These are phyloP conservation scores for Aphidius ervi DNA, from an alignment of 1,140 invertebrate species.

Conservation along the genomic window DNA sequence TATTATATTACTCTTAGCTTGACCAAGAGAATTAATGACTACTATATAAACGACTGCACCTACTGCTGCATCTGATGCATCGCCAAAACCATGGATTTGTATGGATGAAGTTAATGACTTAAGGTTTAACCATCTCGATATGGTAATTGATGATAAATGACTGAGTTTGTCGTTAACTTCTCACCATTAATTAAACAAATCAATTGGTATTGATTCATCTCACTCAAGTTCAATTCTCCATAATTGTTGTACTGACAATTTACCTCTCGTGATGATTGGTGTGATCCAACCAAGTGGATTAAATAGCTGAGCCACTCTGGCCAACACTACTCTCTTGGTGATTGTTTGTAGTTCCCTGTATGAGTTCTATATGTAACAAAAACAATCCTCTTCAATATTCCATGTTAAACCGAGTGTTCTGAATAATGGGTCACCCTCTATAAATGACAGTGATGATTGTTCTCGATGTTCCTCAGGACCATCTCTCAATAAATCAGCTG, in stretches of 20 bases:
- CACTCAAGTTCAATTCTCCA: constrained; percentile 32
- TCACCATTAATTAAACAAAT: constrained; percentile 12
- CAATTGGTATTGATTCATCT: constrained; percentile 28
- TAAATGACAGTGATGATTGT: too few relatives aligned
- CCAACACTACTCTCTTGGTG: constrained; percentile 25
- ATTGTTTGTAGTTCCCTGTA: not conserved
- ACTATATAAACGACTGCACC: too few relatives aligned
- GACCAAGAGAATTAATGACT: constrained; percentile 1
- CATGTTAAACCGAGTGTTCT: too few relatives aligned
- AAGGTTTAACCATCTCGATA: too few relatives aligned
- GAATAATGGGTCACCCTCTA: too few relatives aligned
- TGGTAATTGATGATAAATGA: not conserved
- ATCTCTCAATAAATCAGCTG: too few relatives aligned
- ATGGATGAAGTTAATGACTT: too few relatives aligned
- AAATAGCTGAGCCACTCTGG: constrained; percentile 23
- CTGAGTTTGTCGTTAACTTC: constrained; percentile 9
- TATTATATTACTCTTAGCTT: constrained; percentile 23
- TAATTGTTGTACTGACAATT: constrained; percentile 39
- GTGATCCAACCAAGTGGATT: constrained; percentile 27
- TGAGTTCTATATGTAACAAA: too few relatives aligned
- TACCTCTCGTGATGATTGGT: constrained; percentile 22
- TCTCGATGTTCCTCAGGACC: too few relatives aligned
- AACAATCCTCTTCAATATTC: too few relatives aligned
- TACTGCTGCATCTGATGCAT: too few relatives aligned
- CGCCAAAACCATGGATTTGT: too few relatives aligned